phyloP scores from a whole-genome alignment of 2,888 invertebrate species.

The Eucera pruinosa region DNA sequence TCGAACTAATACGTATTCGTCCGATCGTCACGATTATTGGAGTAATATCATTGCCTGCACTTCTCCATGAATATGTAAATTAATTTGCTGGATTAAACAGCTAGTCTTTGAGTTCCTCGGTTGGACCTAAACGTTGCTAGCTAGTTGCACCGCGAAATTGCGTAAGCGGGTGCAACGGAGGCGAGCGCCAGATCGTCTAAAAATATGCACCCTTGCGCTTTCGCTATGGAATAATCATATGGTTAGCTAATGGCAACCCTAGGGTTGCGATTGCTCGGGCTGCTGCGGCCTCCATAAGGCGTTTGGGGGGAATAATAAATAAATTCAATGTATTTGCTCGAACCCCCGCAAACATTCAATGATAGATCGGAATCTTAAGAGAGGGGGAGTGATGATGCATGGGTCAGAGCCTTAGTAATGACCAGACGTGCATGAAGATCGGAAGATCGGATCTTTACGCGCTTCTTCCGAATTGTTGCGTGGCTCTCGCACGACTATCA shows the following conservation, averaged over 20 bases:
- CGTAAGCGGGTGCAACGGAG: constrained; percentile 55
- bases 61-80: constrained; percentile 50
- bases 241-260: constrained; percentile 83
- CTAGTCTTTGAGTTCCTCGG: constrained; percentile 29
- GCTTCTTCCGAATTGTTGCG: constrained; percentile 47
- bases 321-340: constrained; percentile 83
- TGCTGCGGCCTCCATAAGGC: constrained; percentile 66
- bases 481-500: constrained; percentile 1
- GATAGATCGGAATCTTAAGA: constrained; percentile 82
- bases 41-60: constrained; percentile 19
- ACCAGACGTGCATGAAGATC: constrained; percentile 69
- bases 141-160: constrained; percentile 55
- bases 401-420: constrained; percentile 9
- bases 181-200: constrained; percentile 52
- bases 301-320: constrained; percentile 80
- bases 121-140: constrained; percentile 27
- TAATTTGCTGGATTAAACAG: constrained; percentile 53
- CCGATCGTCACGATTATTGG: constrained; percentile 23
- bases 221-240: constrained; percentile 84
- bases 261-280: constrained; percentile 80
- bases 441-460: constrained; percentile 59
- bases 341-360: constrained; percentile 82
- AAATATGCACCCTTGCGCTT: constrained; percentile 79
- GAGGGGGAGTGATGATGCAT: constrained; percentile 60
- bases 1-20: neutral